Conservation (phyloP, 2,113 vertebrate genomes). For the Lamprologus ornatipinnis region DNA sequence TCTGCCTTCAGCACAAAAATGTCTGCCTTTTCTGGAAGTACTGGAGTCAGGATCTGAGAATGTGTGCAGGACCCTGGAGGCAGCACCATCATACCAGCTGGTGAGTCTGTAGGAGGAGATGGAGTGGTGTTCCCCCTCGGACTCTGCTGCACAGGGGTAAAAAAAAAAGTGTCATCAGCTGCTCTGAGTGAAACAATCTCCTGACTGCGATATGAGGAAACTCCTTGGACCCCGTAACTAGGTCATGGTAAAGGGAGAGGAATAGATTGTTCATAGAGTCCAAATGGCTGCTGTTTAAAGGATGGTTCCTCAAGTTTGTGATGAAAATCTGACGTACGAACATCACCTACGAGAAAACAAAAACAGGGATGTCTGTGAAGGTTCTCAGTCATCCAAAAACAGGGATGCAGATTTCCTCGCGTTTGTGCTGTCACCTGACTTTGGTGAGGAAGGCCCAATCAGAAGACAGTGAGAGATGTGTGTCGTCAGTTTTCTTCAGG, state of each 20-base stretch:
- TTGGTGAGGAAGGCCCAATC: not conserved
- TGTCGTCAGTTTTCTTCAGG: not conserved
- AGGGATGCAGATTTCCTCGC: not conserved
- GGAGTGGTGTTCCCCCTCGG: accelerated
- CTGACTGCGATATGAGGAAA: not conserved
- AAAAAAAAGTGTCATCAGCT: not conserved
- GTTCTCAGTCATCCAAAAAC: no score
- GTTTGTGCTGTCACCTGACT: not conserved
- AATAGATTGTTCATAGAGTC: not conserved
- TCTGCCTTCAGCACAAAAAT: not conserved
- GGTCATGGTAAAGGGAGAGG: not conserved
- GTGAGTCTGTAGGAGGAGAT: not conserved
- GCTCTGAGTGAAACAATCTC: not conserved
- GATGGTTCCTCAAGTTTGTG: not conserved
- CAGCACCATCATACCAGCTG: not conserved
- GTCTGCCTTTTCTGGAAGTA: not conserved
- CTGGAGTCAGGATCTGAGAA: not conserved
- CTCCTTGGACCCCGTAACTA: not conserved
- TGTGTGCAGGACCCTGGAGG: not conserved
- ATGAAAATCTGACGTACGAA: not conserved
- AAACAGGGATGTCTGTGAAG: not conserved
- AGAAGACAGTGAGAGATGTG: not conserved
- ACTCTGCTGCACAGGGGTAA: not conserved
- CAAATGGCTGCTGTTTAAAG: not conserved
- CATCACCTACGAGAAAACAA: accelerated